phyloP scores from a whole-genome alignment of 1,140 invertebrate species.

The Riptortus pedestris region DNA sequence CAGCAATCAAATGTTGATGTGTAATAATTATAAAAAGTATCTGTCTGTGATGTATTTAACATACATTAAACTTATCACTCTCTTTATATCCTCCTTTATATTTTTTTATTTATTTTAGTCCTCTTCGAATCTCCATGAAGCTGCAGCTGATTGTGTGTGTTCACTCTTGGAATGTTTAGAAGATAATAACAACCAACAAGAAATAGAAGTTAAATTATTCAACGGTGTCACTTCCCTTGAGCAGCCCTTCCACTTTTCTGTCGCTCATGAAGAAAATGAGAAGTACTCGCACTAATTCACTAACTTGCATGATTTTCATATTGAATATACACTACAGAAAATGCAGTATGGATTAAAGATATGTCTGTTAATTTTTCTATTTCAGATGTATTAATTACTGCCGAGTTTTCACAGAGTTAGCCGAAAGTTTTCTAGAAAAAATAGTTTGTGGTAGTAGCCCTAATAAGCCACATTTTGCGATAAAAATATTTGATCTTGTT shows the following conservation, averaged over 20 bases:
- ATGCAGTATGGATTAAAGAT: not conserved
- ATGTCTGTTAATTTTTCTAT: not conserved
- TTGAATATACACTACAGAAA: not conserved
- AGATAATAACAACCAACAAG: slow-evolving; percentile 56
- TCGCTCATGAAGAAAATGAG: slow-evolving; percentile 84
- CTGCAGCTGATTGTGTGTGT: slow-evolving; percentile 83
- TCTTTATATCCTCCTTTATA: no score
- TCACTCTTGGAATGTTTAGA: slow-evolving; percentile 68
- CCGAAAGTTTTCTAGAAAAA: slow-evolving; percentile 77
- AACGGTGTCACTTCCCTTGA: slow-evolving; percentile 70
- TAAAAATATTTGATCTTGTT: slow-evolving; percentile 79
- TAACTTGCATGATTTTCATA: not conserved
- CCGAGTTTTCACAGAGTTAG: slow-evolving; percentile 79
- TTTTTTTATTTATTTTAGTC: no score
- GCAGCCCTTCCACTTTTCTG: slow-evolving; percentile 79
- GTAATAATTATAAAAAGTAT: no score
- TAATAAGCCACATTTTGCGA: slow-evolving; percentile 57
- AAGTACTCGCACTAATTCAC: slow-evolving; percentile 25
- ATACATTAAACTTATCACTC: no score
- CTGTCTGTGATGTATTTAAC: no score
- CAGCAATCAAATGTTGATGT: no score
- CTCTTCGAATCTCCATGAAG: slow-evolving; percentile 57
- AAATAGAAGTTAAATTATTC: slow-evolving; percentile 68
- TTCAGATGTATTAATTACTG: slow-evolving; percentile 1
- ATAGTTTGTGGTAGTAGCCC: slow-evolving; percentile 52